phyloP scores from a whole-genome alignment of 2,113 vertebrate genomes.

The Anser cygnoides region DNA sequence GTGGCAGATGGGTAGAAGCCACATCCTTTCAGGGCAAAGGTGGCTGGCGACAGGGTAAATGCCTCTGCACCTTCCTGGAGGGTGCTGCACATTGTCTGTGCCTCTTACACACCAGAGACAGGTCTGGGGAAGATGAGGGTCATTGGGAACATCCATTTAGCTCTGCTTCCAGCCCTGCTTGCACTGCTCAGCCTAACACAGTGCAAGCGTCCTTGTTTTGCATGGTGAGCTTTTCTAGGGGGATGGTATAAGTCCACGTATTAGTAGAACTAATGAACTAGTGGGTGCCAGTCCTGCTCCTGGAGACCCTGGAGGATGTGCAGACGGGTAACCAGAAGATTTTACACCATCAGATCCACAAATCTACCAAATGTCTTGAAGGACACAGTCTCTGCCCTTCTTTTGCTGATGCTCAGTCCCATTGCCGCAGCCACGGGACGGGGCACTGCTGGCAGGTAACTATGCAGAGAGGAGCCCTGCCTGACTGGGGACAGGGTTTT shows the following conservation, averaged over 20 bases:
- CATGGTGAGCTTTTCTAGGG: not conserved
- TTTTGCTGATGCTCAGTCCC: not conserved
- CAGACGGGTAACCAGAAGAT: not conserved
- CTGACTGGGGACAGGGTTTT: not conserved
- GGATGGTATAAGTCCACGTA: not conserved
- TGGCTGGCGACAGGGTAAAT: not conserved
- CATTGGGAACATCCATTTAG: not conserved
- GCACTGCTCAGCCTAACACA: not conserved
- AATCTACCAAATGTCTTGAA: not conserved
- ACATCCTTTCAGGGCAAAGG: not conserved
- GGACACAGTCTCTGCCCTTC: not conserved
- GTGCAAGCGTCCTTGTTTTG: not conserved
- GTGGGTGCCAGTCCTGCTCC: not conserved
- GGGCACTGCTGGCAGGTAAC: not conserved
- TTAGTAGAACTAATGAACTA: not conserved
- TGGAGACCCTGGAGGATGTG: not conserved
- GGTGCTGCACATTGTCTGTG: not conserved
- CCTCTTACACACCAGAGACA: not conserved
- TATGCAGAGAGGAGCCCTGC: not conserved
- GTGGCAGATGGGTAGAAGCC: conserved; percentile 27
- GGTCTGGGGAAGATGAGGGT: not conserved
- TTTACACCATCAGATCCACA: not conserved
- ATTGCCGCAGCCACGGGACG: not conserved
- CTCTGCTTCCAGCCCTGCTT: not conserved
- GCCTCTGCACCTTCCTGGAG: not conserved